Evolutionary conservation across 2,888 invertebrate genomes (phyloP).

Genomic region (Anticlea derivata): DNA sequence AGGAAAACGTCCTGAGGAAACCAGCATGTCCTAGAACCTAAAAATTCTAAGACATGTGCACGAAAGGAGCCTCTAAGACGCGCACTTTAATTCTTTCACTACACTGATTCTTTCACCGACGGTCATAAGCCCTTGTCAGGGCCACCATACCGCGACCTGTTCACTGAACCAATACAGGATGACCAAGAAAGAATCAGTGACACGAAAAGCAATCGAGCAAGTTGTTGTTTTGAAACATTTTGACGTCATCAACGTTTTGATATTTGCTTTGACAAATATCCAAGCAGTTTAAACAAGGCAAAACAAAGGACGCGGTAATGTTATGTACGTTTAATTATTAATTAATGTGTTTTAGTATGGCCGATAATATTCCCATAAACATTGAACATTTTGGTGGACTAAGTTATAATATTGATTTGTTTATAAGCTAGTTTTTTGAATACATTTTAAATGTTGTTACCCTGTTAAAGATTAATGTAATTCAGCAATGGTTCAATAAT

Average conservation of each 20-base stretch:
- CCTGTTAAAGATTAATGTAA: not conserved
- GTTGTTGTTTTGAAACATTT: not conserved
- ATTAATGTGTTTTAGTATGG: not conserved
- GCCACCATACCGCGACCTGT: too few species aligned
- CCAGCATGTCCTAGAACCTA: too few species aligned
- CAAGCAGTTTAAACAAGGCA: not conserved
- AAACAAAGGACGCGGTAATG: not conserved
- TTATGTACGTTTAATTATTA: not conserved
- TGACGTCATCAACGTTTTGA: conserved; percentile 9
- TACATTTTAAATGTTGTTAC: not conserved
- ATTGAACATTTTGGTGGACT: not conserved
- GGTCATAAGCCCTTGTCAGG: too few species aligned
- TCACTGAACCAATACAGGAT: too few species aligned
- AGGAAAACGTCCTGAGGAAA: too few species aligned
- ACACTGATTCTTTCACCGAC: too few species aligned
- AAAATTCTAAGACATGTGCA: too few species aligned
- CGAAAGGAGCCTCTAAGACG: too few species aligned
- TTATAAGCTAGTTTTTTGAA: not conserved
- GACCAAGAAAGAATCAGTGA: too few species aligned
- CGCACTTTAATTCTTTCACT: too few species aligned
- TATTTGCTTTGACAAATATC: conserved; percentile 8
- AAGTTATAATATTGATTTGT: conserved; percentile 1
- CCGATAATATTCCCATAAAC: not conserved
- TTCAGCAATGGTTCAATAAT: not conserved
- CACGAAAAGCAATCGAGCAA: too few species aligned